phyloP scores from a whole-genome alignment of 2,113 vertebrate species.

The Chloebia gouldiae region DNA sequence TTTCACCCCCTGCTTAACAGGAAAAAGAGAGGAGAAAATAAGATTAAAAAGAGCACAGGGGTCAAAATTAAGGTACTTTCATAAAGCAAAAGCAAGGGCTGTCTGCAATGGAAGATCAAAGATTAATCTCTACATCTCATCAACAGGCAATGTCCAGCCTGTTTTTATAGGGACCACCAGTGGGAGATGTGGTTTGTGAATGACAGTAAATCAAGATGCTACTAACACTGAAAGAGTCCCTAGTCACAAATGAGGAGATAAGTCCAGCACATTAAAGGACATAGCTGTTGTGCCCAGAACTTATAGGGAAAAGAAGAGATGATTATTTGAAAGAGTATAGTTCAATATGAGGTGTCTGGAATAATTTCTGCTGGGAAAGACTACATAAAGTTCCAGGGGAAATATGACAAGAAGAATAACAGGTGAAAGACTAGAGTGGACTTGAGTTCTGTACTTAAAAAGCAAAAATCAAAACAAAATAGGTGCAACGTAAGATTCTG shows the following conservation, averaged over 20 bases:
- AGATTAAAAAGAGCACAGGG: rapidly evolving
- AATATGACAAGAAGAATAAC: not conserved
- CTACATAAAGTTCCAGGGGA: not conserved
- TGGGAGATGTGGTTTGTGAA: not conserved
- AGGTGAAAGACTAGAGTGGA: not conserved
- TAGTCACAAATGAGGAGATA: not conserved
- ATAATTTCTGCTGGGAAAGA: not conserved
- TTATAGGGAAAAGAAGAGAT: not conserved
- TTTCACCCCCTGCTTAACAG: not conserved
- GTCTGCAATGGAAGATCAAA: not conserved
- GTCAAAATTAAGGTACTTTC: not conserved
- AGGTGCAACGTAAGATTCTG: not conserved
- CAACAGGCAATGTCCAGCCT: not conserved
- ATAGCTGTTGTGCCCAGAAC: not conserved
- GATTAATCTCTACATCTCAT: not conserved
- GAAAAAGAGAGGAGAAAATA: not conserved
- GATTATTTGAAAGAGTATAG: not conserved
- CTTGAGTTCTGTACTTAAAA: not conserved
- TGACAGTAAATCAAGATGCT: not conserved
- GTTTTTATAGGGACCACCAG: not conserved
- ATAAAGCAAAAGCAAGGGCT: not conserved
- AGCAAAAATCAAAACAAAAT: not conserved
- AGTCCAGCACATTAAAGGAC: not conserved
- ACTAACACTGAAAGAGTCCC: not conserved
- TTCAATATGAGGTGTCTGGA: not conserved